Base-by-base conservation (phyloP, 2,797 vertebrate species). In the Pseudochirops corinnae region DNA sequence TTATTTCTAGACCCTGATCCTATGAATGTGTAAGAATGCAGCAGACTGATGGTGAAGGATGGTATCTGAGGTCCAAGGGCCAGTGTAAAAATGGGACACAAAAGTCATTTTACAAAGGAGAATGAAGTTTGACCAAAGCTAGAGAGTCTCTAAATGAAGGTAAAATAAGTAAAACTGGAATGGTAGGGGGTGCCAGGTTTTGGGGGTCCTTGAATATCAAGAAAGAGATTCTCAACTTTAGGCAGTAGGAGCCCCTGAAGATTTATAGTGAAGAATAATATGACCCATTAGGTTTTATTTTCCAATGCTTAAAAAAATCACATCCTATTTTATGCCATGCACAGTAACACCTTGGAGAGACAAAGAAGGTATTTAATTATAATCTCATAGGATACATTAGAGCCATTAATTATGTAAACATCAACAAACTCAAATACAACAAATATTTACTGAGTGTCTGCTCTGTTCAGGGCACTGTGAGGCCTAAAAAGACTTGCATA, bases 331-430 rank as follows among this genome's bases (percentile, higher is more conserved):
- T 74, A n/a, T 74, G 16, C 16, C 1, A 74, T 39, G 33, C 39
- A 74, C 33, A 39, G 62, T 18, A 74, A 74, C 33, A 39, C 62
- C 62, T n/a, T 74, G n/a, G 33, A 74, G 16, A 74, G 16, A 39
- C 33, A 74, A 74, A 74, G 62, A 74, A n/a, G 5, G 16, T 74
- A 74, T 90, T 94, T 96, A 90, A 29, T 96, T 96, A 96, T 95
- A 92, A 93, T 97, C 95, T 97, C 95, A 82, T 56, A 39, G 58
- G 94, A 33, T 24, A 39, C 67, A 24, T 97, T 97, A 94, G 93
- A 94, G 55, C 96, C 95, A 97, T 96, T 96, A 93, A 96, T 97
- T 96, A 96, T 29, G 1, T 94, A 91, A 95, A 56, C 96, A 96
- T 95, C 94, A 93, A 96, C 93, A 53, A 39, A 21, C 5, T 74